Conservation (phyloP, 2,113 vertebrate genomes). For the Tachysurus vachellii region DNA sequence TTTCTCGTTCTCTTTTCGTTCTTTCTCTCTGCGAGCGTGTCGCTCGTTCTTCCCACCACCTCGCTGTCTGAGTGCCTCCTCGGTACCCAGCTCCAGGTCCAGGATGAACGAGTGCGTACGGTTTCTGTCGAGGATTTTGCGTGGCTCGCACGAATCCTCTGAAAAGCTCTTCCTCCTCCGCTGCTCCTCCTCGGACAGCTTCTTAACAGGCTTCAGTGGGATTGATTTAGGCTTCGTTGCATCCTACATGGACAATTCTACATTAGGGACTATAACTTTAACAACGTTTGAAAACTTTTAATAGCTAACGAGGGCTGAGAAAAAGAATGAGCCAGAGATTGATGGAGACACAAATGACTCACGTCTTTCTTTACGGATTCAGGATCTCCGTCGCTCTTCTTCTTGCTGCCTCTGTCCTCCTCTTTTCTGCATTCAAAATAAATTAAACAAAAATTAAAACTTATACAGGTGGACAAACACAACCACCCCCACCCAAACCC, state of each 20-base stretch:
- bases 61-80: conserved; percentile 83
- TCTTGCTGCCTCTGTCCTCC: conserved; percentile 69
- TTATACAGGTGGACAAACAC: not conserved
- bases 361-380: conserved; percentile 79
- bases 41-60: conserved; percentile 79
- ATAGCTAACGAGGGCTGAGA: too few species aligned
- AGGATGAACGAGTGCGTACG: conserved; percentile 76
- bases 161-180: conserved; percentile 74
- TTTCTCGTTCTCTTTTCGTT: conserved; percentile 86
- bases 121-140: conserved; percentile 75
- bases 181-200: conserved; percentile 77
- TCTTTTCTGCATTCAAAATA: conserved; percentile 65
- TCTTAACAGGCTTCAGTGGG: conserved; percentile 72
- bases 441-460: not conserved
- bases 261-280: not conserved
- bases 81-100: conserved; percentile 76
- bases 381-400: conserved; percentile 80
- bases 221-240: conserved; percentile 70
- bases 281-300: not conserved
- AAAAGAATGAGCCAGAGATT: not conserved
- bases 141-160: conserved; percentile 78
- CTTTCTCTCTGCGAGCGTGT: conserved; percentile 81
- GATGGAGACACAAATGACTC: conserved; percentile 42
- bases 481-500: not conserved
- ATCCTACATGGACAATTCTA: conserved; percentile 47